Evolutionary conservation across 2,113 vertebrate species (phyloP), one percentile per base, ranked within the genome.

Genomic region (Hippoglossus stenolepis): DNA sequence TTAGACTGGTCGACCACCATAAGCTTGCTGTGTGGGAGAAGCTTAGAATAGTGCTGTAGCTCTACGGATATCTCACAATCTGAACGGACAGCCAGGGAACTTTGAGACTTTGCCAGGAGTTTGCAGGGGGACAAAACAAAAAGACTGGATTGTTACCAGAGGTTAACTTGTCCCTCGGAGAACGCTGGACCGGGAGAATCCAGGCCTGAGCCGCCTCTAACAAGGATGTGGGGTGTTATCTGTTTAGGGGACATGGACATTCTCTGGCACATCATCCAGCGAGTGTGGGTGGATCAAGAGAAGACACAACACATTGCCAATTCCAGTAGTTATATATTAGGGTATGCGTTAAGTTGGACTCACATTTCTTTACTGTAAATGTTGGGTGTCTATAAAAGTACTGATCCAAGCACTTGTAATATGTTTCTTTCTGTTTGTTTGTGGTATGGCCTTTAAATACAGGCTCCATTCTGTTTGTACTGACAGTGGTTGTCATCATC

Each of bases 301-400:
- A 75, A 85, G 62, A 91, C 84, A 85, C 79, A 66, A 89, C 67
- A 87, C 71, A 70, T 93, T 94, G 93, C 93, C 93, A 94, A 92
- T 88, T 93, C 82, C 84, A 88, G 83, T 93, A 93, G 91, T 92
- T 93, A 77, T 84, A 89, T 89, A 90, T 92, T 94, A 93, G 90
- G 85, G 83, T 87, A 91, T 89, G 86, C 83, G 74, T 92, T 84
- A 84, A 90, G 87, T 78, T 87, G 90, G 89, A 92, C 89, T 90
- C 91, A 87, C 90, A 88, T 92, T 91, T 93, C 85, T 91, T 90
- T 90, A 89, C 77, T 93, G 89, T 95, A 93, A 92, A 92, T 92
- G 90, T 94, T 92, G 87, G 89, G 83, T 94, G 93, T 94, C 66
- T 82, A 87, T 81, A 57, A 81, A 87, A 71, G 77, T 90, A 85